phyloP scores from a whole-genome alignment of 2,888 invertebrate genomes.

The Lamproptera curius region DNA sequence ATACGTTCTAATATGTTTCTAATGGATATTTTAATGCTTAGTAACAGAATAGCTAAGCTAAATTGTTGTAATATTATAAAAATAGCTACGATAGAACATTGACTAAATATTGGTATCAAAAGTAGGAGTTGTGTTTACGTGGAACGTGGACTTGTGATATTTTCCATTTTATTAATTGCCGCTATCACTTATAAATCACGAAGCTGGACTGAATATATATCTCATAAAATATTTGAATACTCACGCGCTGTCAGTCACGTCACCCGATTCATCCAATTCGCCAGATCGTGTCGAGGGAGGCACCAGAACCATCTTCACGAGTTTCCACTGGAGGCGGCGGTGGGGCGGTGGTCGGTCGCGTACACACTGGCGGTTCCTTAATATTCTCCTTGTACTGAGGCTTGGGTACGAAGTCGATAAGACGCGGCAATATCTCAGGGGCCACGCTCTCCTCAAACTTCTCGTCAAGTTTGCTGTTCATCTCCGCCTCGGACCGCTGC shows the following conservation, averaged over 20 bases:
- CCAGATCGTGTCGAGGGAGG: constrained; percentile 84
- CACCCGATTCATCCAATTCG: constrained; percentile 81
- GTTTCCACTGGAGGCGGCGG: constrained; percentile 62
- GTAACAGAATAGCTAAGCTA: not conserved
- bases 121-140: not conserved
- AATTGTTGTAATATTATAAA: not conserved
- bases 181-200: too few species aligned
- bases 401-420: constrained; percentile 86
- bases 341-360: constrained; percentile 59
- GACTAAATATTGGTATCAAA: not conserved
- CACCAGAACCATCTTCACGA: constrained; percentile 77
- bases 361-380: constrained; percentile 41
- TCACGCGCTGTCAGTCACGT: constrained; percentile 64
- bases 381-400: constrained; percentile 63
- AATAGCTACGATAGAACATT: not conserved
- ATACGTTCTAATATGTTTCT: too few species aligned
- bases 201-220: too few species aligned
- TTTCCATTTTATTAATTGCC: too few species aligned
- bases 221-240: too few species aligned
- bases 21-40: not conserved
- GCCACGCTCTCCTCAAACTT: constrained; percentile 56
- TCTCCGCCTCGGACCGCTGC: constrained; percentile 69
- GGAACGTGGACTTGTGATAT: too few species aligned
- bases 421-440: constrained; percentile 78
- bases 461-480: constrained; percentile 61